Percentiles rank a stretch among this genome's conserved stretches.
phyloP scores from a whole-genome alignment of 2,888 invertebrate species.

The Rugalucina vietnamica region DNA sequence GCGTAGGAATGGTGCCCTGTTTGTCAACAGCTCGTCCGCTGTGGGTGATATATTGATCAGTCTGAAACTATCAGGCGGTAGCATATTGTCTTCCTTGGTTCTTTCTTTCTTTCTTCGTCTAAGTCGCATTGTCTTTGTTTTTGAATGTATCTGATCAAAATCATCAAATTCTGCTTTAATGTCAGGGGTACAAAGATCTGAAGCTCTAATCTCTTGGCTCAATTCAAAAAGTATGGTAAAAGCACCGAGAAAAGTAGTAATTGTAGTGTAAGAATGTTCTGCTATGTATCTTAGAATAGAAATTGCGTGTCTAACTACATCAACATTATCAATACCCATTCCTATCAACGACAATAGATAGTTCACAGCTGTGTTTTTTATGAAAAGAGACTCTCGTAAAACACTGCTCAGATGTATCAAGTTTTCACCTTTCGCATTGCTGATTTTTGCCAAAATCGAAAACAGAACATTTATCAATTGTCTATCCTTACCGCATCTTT shows the following conservation, averaged over 20 bases:
- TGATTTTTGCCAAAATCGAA: background rate
- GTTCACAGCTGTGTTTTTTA: background rate
- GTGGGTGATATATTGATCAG: slow-evolving; percentile 10
- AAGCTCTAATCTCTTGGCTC: background rate
- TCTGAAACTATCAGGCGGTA: slow-evolving; percentile 34
- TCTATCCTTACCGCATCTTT: background rate
- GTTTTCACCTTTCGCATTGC: background rate
- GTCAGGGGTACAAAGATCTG: background rate
- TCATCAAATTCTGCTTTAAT: background rate
- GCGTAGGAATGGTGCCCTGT: slow-evolving; percentile 84
- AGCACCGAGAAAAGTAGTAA: background rate
- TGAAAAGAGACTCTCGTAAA: background rate
- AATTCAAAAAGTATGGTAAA: background rate
- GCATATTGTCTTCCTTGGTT: background rate
- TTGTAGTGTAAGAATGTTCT: background rate
- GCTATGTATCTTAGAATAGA: background rate
- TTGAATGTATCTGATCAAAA: background rate
- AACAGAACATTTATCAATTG: background rate
- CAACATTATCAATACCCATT: background rate
- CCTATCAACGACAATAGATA: background rate
- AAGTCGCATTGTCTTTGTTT: background rate
- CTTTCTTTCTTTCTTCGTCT: background rate
- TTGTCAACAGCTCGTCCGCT: background rate
- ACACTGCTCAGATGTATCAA: background rate
- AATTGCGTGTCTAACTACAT: background rate